Evolutionary conservation across 2,888 invertebrate species (phyloP).

Genomic region (Stratiomys singularior): DNA sequence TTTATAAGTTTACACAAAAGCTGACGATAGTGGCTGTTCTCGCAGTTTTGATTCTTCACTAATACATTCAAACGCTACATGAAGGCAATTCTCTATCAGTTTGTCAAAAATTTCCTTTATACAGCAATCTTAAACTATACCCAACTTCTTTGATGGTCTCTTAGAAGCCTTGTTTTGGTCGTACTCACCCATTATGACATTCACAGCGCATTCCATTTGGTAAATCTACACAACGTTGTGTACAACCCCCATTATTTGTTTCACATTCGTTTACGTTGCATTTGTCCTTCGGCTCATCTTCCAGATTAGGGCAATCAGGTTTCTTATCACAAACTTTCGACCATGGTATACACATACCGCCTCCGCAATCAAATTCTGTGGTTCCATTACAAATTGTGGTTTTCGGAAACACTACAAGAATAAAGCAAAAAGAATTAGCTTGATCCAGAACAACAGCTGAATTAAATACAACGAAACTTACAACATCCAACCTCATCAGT

Average conservation of each 20-base stretch:
- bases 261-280: conserved; percentile 84
- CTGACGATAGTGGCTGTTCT: no score
- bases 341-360: conserved; percentile 83
- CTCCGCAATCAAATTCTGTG: conserved; percentile 87
- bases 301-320: conserved; percentile 88
- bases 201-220: conserved; percentile 83
- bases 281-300: conserved; percentile 84
- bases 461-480: conserved; percentile 64
- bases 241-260: conserved; percentile 85
- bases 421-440: no score
- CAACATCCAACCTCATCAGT: conserved; percentile 89
- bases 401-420: conserved; percentile 52
- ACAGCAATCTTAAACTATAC: no score
- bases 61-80: no score
- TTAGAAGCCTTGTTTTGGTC: no score
- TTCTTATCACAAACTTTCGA: conserved; percentile 84
- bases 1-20: no score
- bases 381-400: conserved; percentile 75
- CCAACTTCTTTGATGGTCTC: no score
- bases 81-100: no score
- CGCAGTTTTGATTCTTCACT: no score
- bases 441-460: not conserved
- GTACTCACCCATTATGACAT: conserved; percentile 75
- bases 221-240: conserved; percentile 85
- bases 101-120: no score